These are phyloP conservation scores for Equus quagga DNA, from an alignment of 2,113 vertebrate species.

Conservation along the genomic window DNA sequence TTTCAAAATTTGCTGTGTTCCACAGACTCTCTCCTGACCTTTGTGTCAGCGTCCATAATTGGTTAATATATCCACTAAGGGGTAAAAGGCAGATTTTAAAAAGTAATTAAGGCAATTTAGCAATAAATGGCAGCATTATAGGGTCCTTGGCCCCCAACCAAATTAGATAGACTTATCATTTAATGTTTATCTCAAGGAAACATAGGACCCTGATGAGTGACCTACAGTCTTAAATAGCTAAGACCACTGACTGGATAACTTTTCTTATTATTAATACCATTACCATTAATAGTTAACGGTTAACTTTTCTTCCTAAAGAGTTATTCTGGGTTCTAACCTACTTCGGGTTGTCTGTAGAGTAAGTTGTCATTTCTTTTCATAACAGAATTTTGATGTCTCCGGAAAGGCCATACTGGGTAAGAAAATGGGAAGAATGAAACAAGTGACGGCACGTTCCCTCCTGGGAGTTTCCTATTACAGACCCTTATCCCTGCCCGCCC, in stretches of 20 bases:
- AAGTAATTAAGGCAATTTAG: background rate
- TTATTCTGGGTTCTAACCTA: background rate
- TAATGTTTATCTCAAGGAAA: background rate
- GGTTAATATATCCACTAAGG: background rate
- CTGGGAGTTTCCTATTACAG: background rate
- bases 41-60: background rate
- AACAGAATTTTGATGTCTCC: background rate
- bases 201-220: background rate
- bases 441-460: background rate
- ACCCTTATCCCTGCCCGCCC: background rate
- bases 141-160: background rate
- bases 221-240: background rate
- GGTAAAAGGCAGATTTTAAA: background rate
- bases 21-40: background rate
- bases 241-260: background rate
- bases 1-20: background rate
- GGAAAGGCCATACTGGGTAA: background rate
- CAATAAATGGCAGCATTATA: background rate
- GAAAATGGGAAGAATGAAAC: background rate
- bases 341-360: background rate
- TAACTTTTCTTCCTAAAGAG: background rate
- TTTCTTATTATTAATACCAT: background rate
- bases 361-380: background rate
- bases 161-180: background rate
- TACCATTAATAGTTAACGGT: background rate